Percentiles rank a stretch among this genome's conserved stretches.
Conservation (phyloP, 2,113 vertebrate genomes). For the Odocoileus virginianus region DNA sequence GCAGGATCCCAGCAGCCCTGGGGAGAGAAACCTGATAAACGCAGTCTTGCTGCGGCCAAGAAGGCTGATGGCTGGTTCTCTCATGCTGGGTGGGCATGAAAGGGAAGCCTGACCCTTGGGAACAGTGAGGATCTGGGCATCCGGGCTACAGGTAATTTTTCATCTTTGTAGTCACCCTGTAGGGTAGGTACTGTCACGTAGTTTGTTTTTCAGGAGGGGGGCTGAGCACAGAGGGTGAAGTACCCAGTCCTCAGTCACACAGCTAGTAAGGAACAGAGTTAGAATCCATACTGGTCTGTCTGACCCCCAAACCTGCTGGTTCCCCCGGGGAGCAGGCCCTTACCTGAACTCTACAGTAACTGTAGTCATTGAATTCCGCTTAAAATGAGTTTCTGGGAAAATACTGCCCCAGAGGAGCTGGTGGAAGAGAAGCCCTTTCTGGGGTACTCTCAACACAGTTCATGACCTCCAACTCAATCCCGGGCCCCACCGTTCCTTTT, state of each 20-base stretch:
- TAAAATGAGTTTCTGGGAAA: neutral
- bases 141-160: neutral
- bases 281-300: neutral
- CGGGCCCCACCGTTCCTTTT: neutral
- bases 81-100: neutral
- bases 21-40: neutral
- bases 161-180: neutral
- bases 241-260: neutral
- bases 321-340: neutral
- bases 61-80: neutral
- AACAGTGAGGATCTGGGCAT: neutral
- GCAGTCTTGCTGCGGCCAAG: neutral
- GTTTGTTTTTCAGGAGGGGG: neutral
- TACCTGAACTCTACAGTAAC: neutral
- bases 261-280: neutral
- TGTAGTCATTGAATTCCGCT: neutral
- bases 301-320: neutral
- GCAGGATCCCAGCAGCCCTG: neutral
- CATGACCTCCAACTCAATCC: neutral
- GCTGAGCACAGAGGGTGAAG: neutral
- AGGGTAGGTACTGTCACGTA: neutral
- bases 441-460: neutral
- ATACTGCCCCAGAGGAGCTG: neutral
- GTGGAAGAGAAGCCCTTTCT: neutral
- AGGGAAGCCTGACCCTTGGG: neutral